Conservation (phyloP, 2,888 invertebrate species). For the Cephus pulcher region DNA sequence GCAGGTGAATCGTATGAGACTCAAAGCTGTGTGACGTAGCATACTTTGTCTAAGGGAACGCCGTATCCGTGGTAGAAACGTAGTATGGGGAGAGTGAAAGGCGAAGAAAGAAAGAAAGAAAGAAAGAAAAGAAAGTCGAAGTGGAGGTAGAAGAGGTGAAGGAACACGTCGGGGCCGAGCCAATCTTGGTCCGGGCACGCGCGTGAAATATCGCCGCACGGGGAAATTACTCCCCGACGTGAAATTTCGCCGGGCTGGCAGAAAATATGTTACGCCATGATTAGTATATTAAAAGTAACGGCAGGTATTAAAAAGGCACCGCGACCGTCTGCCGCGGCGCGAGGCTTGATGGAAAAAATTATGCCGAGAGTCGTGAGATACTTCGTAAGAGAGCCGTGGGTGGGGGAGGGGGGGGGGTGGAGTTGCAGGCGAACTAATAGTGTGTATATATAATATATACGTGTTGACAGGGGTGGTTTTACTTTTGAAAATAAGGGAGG, state of each 20-base stretch:
- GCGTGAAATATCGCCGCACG: constrained; percentile 60
- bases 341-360: constrained; percentile 2
- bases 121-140: constrained; percentile 6
- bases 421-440: not conserved
- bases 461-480: not conserved
- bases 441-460: too few species aligned
- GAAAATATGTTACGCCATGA: constrained; percentile 51
- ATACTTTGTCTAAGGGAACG: not conserved
- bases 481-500: too few species aligned
- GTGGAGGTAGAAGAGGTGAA: constrained; percentile 14
- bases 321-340: constrained; percentile 2
- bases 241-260: constrained; percentile 48
- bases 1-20: not conserved
- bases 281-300: constrained; percentile 50
- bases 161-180: constrained; percentile 36
- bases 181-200: constrained; percentile 59
- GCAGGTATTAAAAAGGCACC: constrained; percentile 6
- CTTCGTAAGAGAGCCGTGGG: not conserved
- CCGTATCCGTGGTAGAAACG: not conserved
- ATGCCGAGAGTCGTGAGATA: constrained; percentile 3
- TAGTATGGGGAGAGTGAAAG: not conserved
- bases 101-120: not conserved
- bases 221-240: constrained; percentile 61
- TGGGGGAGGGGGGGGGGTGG: not conserved
- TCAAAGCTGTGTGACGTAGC: not conserved